Conservation (phyloP, 2,888 invertebrate genomes). For the Lasioglossum marginatum region DNA sequence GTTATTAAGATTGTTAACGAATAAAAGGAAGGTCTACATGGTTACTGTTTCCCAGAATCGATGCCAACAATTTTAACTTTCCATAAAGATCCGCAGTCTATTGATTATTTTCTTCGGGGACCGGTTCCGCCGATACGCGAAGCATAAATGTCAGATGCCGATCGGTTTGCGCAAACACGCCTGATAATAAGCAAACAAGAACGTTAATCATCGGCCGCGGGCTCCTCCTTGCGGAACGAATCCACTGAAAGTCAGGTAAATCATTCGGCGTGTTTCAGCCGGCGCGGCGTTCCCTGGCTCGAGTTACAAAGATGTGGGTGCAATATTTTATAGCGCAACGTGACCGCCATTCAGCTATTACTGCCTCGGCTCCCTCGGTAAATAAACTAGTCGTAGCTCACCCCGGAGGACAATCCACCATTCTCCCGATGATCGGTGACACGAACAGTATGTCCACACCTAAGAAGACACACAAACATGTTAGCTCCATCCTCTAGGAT, state of each 20-base stretch:
- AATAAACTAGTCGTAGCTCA: slow-evolving; percentile 10
- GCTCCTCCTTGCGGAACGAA: slow-evolving; percentile 41
- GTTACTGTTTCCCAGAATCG: too few species aligned
- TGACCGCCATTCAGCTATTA: slow-evolving; percentile 30
- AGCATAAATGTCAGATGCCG: slow-evolving; percentile 65
- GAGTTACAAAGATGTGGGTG: slow-evolving; percentile 38
- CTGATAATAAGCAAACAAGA: slow-evolving; percentile 52
- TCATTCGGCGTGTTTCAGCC: slow-evolving; percentile 46
- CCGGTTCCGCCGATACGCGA: slow-evolving; percentile 32
- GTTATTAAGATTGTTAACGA: too few species aligned
- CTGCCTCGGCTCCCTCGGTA: slow-evolving; percentile 7
- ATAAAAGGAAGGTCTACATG: too few species aligned
- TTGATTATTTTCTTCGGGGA: neutral
- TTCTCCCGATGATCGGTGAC: neutral
- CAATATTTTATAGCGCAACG: slow-evolving; percentile 30
- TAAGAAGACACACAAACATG: neutral
- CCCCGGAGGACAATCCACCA: neutral
- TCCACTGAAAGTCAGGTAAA: slow-evolving; percentile 50
- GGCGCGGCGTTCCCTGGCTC: slow-evolving; percentile 17
- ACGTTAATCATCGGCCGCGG: slow-evolving; percentile 46
- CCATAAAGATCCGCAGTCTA: neutral
- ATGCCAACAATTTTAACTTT: neutral
- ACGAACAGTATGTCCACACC: neutral
- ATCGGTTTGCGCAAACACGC: slow-evolving; percentile 46
- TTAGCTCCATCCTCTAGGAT: neutral